phyloP scores from a whole-genome alignment of 2,113 vertebrate species.

The Drymodes brunneopygia region DNA sequence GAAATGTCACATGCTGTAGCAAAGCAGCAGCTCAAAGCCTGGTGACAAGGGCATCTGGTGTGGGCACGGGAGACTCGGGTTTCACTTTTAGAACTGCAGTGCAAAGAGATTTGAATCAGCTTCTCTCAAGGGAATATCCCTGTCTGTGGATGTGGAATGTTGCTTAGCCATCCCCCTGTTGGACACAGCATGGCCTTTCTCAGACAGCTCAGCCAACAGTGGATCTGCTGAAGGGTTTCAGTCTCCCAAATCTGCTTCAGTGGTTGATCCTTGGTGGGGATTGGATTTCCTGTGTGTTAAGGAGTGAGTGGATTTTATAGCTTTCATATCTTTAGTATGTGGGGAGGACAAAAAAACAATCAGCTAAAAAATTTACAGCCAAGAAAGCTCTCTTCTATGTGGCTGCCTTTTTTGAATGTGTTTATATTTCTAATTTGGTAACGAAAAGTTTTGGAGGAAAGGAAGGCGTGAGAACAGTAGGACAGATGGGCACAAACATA shows the following conservation, averaged over 20 bases:
- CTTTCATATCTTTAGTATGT: background rate
- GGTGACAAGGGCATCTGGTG: background rate
- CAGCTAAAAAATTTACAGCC: background rate
- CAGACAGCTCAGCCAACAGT: background rate
- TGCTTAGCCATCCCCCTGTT: background rate
- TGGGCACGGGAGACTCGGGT: background rate
- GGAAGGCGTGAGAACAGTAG: background rate
- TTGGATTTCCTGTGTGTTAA: background rate
- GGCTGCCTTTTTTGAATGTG: background rate
- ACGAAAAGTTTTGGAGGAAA: background rate
- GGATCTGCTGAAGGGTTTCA: background rate
- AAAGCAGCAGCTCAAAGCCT: background rate
- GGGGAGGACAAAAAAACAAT: background rate
- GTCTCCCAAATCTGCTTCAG: rapidly evolving
- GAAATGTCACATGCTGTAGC: background rate
- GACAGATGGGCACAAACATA: background rate
- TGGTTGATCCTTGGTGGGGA: background rate
- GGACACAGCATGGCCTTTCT: background rate
- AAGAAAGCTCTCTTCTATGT: background rate
- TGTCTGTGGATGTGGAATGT: too few relatives aligned
- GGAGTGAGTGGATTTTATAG: background rate
- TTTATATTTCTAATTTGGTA: background rate
- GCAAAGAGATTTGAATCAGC: background rate
- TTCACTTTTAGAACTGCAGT: background rate
- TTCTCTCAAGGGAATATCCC: background rate